Percentiles rank a stretch among this genome's conserved stretches.
phyloP scores from a whole-genome alignment of 2,888 invertebrate species.

The Erebia ligea region DNA sequence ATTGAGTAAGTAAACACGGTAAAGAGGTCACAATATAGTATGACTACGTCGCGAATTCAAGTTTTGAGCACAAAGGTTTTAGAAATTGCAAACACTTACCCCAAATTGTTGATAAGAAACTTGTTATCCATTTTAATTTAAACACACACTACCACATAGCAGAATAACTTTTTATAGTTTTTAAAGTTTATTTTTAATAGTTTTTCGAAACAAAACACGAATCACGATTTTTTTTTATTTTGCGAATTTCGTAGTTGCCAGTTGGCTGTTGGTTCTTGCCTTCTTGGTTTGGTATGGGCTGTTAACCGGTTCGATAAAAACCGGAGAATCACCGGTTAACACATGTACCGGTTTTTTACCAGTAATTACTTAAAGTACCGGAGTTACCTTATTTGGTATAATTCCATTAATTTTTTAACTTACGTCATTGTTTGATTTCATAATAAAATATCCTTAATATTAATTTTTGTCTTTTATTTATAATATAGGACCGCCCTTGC shows the following conservation, averaged over 20 bases:
- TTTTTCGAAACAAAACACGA: slow-evolving; percentile 21
- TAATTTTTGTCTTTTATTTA: too few relatives aligned
- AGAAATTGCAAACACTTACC: slow-evolving; percentile 54
- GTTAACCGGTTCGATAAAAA: too few relatives aligned
- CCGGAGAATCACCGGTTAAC: too few relatives aligned
- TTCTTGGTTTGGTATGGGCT: too few relatives aligned
- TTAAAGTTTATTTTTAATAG: neutral
- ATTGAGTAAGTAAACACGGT: slow-evolving; percentile 20
- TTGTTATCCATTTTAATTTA: slow-evolving; percentile 66
- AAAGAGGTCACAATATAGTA: slow-evolving; percentile 46
- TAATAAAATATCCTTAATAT: too few relatives aligned
- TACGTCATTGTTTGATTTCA: too few relatives aligned
- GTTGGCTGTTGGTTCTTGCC: too few relatives aligned
- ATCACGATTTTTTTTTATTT: neutral
- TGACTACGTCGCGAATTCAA: slow-evolving; percentile 42
- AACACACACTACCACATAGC: slow-evolving; percentile 39
- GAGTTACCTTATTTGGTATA: too few relatives aligned
- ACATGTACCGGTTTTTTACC: too few relatives aligned
- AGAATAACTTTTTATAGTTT: slow-evolving; percentile 9
- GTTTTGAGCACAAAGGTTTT: slow-evolving; percentile 24
- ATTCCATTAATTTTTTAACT: too few relatives aligned
- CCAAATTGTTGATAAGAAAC: slow-evolving; percentile 68
- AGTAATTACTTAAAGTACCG: too few relatives aligned
- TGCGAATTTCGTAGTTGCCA: neutral
- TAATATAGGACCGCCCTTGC: too few relatives aligned